Conservation (phyloP, 2,888 invertebrate species). For the Tiliacea citrago region DNA sequence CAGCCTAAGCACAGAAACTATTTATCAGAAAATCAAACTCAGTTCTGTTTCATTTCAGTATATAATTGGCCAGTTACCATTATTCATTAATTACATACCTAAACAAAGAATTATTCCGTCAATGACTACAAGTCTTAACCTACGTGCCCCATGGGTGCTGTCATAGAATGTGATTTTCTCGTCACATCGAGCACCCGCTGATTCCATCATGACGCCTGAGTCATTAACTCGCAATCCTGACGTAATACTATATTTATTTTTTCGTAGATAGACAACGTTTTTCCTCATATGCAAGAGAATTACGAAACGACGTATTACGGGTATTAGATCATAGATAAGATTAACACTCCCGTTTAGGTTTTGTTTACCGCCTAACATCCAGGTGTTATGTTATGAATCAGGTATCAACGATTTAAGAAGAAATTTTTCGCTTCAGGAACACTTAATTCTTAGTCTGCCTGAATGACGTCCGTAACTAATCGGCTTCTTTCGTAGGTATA, state of each 20-base stretch:
- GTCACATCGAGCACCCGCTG: slow-evolving; percentile 58
- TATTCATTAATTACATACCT: not conserved
- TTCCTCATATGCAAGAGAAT: slow-evolving; percentile 44
- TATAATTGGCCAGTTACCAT: not conserved
- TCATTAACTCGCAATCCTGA: slow-evolving; percentile 47
- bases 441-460: slow-evolving; percentile 46
- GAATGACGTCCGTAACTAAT: slow-evolving; percentile 56
- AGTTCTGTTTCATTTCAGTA: not conserved
- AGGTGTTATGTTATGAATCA: slow-evolving; percentile 54
- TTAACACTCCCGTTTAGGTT: slow-evolving; percentile 42
- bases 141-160: slow-evolving; percentile 36
- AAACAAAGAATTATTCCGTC: slow-evolving; percentile 16
- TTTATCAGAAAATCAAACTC: not conserved
- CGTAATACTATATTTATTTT: slow-evolving; percentile 58
- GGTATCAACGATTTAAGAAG: slow-evolving; percentile 11
- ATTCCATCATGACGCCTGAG: slow-evolving; percentile 41
- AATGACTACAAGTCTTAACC: slow-evolving; percentile 17
- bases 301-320: slow-evolving; percentile 53
- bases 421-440: slow-evolving; percentile 40
- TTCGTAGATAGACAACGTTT: slow-evolving; percentile 56
- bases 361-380: slow-evolving; percentile 55
- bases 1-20: not conserved
- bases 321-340: slow-evolving; percentile 65
- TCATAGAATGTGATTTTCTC: slow-evolving; percentile 58
- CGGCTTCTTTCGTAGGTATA: slow-evolving; percentile 17